These are phyloP conservation scores for Pycnomerus fuliginosus DNA, from an alignment of 2,888 invertebrate genomes.

Conservation along the genomic window DNA sequence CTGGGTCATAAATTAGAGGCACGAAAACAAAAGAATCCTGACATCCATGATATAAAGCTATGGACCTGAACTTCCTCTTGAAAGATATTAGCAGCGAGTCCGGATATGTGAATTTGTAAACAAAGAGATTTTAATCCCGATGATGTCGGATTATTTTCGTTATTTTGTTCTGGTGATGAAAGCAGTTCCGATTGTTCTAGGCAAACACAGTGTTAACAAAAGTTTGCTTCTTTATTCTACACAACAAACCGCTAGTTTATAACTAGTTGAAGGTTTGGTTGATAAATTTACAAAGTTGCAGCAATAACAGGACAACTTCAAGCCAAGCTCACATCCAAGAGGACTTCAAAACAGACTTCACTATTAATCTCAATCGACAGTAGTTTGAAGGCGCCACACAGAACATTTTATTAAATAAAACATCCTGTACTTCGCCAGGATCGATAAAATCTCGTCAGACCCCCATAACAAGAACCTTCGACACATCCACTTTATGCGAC, in stretches of 20 bases:
- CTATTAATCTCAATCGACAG: constrained; percentile 12
- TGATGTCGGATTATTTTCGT: constrained; percentile 1
- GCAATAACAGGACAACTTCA: constrained; percentile 10
- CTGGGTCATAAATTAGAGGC: no score
- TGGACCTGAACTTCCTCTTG: no score
- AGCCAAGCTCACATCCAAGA: constrained; percentile 10
- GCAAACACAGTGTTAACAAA: constrained; percentile 5
- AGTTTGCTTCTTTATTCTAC: constrained; percentile 16
- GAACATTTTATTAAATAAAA: neutral
- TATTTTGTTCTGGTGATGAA: constrained; percentile 5
- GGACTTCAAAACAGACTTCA: constrained; percentile 6
- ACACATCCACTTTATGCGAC: no score
- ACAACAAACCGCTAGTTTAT: constrained; percentile 17
- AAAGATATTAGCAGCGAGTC: no score
- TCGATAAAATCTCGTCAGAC: no score
- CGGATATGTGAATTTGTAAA: neutral
- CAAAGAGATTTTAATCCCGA: constrained; percentile 1
- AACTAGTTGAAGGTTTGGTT: constrained; percentile 12
- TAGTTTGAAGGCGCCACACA: constrained; percentile 4
- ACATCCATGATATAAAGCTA: no score
- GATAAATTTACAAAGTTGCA: constrained; percentile 17
- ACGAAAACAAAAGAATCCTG: no score
- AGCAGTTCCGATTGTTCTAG: constrained; percentile 9
- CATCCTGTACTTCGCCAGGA: no score
- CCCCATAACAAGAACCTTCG: no score